Evolutionary conservation across 2,113 vertebrate species (phyloP), one percentile per base, ranked within the genome.

Genomic region (Microcebus griseorufus): DNA sequence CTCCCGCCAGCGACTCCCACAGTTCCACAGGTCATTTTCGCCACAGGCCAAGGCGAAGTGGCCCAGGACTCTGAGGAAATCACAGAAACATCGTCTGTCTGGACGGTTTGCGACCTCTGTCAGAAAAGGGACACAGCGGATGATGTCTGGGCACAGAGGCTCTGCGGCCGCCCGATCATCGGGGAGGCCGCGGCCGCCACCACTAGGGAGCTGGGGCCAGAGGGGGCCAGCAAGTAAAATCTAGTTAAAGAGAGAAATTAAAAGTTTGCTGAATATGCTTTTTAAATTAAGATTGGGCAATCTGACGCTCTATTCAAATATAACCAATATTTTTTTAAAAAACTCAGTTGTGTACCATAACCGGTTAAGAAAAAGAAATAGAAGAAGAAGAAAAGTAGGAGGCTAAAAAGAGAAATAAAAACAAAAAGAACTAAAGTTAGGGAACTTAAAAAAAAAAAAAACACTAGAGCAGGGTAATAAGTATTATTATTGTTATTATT

Each of bases 1-100:
- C 29, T 51, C 72, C 0, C 7, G 45, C 34, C 80, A 58, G 82
- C 78, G 87, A 55, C 94, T 98, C 95, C 60, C 82, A 58, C 53
- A 70, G 76, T 45, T 89, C 25, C 4, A 2, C 0, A 4, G 48
- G 83, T 95, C 5, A 83, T 92, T 94, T 94, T 87, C 93, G 69
- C 89, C 12, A 0, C 0, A n/a, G 64, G 62, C 94, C 79, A 95
- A 91, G 64, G 83, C 67, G 88, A 92, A 87, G 62, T 88, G 65
- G 75, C 88, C 94, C 90, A 51, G 42, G 80, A 4, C 0, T 89
- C 69, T 4, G 75, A 95, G 95, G 87, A 93, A 97, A 96, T 91
- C 88, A 39, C 2, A 96, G 96, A 96, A 98, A 82, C 22, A 1
- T 9, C 32, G 81, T 96, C 73, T 64, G 60, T 83, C 95, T 58